Evolutionary conservation across 92 coral and sea anemone species (phyloP).

Genomic region (Zoanthus sansibaricus): DNA sequence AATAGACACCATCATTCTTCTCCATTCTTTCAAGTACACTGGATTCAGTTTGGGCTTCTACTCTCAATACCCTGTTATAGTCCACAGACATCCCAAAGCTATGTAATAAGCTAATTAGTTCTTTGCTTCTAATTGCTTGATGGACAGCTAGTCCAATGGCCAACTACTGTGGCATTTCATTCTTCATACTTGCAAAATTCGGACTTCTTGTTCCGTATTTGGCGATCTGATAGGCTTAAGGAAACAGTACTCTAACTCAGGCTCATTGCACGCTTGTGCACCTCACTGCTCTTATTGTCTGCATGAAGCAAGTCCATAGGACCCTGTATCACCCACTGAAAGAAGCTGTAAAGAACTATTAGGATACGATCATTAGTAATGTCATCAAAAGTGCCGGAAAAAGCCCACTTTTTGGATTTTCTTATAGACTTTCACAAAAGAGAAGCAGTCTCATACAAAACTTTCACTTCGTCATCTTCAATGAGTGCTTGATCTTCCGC

Average conservation of each 20-base stretch:
- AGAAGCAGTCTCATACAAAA: too few species aligned
- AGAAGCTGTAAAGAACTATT: neutral
- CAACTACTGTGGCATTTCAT: slow-evolving; percentile 51
- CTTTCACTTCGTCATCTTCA: too few species aligned
- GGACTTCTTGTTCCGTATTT: slow-evolving; percentile 16
- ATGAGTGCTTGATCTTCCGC: too few species aligned
- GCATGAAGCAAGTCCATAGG: neutral
- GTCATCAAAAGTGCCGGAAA: slow-evolving; percentile 5
- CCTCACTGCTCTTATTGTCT: slow-evolving; percentile 45
- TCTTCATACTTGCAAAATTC: neutral
- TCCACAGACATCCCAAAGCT: slow-evolving; percentile 59
- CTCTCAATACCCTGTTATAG: slow-evolving; percentile 47
- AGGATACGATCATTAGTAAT: neutral
- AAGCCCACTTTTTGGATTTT: neutral
- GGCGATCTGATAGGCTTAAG: slow-evolving; percentile 42
- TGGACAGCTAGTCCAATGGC: slow-evolving; percentile 57
- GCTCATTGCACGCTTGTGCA: slow-evolving; percentile 58
- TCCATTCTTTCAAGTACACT: slow-evolving; percentile 39
- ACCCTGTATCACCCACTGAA: slow-evolving; percentile 10
- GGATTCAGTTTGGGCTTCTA: slow-evolving; percentile 54
- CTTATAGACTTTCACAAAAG: neutral
- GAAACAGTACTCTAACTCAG: slow-evolving; percentile 27
- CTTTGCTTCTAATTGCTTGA: slow-evolving; percentile 56
- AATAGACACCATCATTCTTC: slow-evolving; percentile 47
- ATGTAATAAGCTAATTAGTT: slow-evolving; percentile 23